Base-by-base conservation (phyloP, 1,140 invertebrate species). In the Drosophila bifasciata region DNA sequence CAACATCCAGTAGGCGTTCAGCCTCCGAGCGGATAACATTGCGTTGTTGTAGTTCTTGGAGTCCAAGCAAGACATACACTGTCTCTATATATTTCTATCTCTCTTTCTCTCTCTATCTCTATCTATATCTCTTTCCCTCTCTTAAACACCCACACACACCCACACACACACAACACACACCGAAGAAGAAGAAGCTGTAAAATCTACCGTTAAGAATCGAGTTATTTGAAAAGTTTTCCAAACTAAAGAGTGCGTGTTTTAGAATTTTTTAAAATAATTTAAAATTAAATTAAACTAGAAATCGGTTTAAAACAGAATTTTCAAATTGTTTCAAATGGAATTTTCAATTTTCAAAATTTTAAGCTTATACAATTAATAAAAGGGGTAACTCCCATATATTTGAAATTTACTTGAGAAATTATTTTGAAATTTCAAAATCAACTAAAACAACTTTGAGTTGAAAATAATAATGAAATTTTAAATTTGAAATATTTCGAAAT, bases 21-120 rank as follows among this genome's bases (percentile, higher is more conserved):
- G 89, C 89, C 89, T 91, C 89, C 89, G 89, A 91, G 89, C 89
- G 89, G 89, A 91, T 91, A 91, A 91, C 89, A 91, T 80, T 84
- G 75, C 84, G 89, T 89, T 89, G 81, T 91, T 90, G 77, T 89
- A 81, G 63, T 83, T 84, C 75, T 90, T 81, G 80, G 77, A 80
- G 80, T 56, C 58, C 69, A 41, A 76, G 74, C 63, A 58, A 55
- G 16, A 36, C 49, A 15, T 1, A 28, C 16, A 17, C 32, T 13
- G 32, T 36, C 32, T 36, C 32, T 36, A 36, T 36, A 13, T 36
- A 13, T 36, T 3, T 36, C 3, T 36, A 3, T 36, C 11, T 36
- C 3, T 32, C 9, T 32, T 11, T 36, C 3, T 36, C 11, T 13
- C 11, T 36, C 32, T 36, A 3, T 36, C 32, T 36, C 9, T 36